These are phyloP conservation scores for Nymphalis polychloros DNA, from an alignment of 2,888 invertebrate genomes.

Conservation along the genomic window DNA sequence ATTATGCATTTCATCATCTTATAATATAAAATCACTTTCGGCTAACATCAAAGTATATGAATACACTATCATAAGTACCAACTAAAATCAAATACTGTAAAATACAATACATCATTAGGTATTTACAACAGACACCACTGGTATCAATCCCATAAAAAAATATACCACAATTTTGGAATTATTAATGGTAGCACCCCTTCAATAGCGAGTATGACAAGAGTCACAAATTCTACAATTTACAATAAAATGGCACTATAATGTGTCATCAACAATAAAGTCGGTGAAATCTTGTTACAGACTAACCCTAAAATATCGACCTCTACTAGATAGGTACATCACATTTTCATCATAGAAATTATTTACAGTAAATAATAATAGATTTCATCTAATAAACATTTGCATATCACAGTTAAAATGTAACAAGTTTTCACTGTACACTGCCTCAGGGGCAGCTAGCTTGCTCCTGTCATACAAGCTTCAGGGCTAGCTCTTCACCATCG, in stretches of 20 bases:
- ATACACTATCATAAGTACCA: conserved; percentile 80
- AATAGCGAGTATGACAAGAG: conserved; percentile 83
- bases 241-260: conserved; percentile 80
- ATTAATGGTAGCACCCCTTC: conserved; percentile 83
- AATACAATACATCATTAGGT: conserved; percentile 76
- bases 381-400: conserved; percentile 78
- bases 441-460: conserved; percentile 75
- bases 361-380: conserved; percentile 76
- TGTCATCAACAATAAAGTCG: conserved; percentile 77
- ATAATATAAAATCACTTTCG: conserved; percentile 80
- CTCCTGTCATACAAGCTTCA: conserved; percentile 83
- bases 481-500: conserved; percentile 83
- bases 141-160: conserved; percentile 80
- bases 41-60: conserved; percentile 78
- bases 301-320: conserved; percentile 74
- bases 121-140: conserved; percentile 80
- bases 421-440: conserved; percentile 77
- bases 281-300: conserved; percentile 82
- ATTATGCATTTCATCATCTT: conserved; percentile 78
- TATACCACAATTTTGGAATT: conserved; percentile 80
- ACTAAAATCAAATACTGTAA: conserved; percentile 80
- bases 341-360: conserved; percentile 71
- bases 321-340: conserved; percentile 74
- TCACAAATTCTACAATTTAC: conserved; percentile 80
- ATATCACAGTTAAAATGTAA: conserved; percentile 82